Evolutionary conservation across 1,140 invertebrate genomes (phyloP).

Genomic region (Potamilus streckersoni): DNA sequence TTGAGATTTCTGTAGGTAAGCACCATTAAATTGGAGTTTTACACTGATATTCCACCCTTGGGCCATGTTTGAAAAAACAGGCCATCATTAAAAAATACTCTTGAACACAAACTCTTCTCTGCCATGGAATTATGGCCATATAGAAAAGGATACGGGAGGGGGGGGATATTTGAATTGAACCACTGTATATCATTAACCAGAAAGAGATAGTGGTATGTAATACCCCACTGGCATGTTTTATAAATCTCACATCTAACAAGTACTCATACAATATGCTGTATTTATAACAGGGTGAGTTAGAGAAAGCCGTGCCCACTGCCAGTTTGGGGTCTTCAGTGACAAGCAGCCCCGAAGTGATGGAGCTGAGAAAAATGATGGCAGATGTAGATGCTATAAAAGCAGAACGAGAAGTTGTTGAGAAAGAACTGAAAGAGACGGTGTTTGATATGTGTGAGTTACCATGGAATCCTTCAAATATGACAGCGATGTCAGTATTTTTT

Average conservation of each 20-base stretch:
- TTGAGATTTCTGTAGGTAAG: background rate
- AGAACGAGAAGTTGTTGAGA: conserved; percentile 89
- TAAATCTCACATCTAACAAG: background rate
- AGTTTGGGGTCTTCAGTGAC: conserved; percentile 53
- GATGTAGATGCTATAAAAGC: conserved; percentile 89
- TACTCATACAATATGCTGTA: conserved; percentile 25
- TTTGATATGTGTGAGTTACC: conserved; percentile 81
- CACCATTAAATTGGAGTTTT: background rate
- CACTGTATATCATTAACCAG: background rate
- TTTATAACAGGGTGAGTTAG: conserved; percentile 68
- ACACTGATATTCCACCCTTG: too few relatives aligned
- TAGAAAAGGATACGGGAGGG: too few relatives aligned
- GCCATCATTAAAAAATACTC: background rate
- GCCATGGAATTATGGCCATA: too few relatives aligned
- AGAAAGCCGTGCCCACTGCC: conserved; percentile 66
- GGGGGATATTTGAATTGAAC: background rate
- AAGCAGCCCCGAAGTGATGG: conserved; percentile 72
- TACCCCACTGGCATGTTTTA: background rate
- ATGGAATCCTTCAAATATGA: conserved; percentile 2
- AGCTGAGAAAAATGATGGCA: conserved; percentile 85
- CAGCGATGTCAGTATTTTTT: background rate
- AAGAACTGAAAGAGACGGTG: conserved; percentile 84
- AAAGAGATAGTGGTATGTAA: background rate
- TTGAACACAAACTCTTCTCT: too few relatives aligned
- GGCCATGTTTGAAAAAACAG: background rate